Conservation (phyloP, 92 coral and sea anemone genomes). For the Phenganax stokvisi region DNA sequence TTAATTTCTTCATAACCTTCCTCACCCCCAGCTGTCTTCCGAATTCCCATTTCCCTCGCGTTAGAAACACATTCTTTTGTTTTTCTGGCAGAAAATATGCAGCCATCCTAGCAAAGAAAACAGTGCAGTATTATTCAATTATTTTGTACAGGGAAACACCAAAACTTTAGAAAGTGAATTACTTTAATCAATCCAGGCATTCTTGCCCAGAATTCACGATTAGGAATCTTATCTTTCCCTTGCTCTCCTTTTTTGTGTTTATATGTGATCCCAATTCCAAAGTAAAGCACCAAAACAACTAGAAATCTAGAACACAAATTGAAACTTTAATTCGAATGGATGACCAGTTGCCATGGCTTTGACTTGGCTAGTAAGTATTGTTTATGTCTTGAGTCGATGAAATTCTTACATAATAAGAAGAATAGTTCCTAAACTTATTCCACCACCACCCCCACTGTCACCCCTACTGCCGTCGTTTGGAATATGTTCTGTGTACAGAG, state of each 20-base stretch:
- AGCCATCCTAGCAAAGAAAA: conserved; percentile 24
- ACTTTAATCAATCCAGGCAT: conserved; percentile 30
- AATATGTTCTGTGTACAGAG: not conserved
- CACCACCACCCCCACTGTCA: conserved; percentile 16
- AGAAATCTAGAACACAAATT: conserved; percentile 15
- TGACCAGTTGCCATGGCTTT: not conserved
- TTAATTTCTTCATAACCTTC: conserved; percentile 26
- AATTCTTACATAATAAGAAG: conserved; percentile 27
- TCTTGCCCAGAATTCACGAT: conserved; percentile 27
- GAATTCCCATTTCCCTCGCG: not conserved
- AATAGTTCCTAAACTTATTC: conserved; percentile 27
- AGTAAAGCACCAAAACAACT: conserved; percentile 13
- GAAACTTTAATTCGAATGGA: not conserved
- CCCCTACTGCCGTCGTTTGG: not conserved
- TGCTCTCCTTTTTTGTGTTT: conserved; percentile 12
- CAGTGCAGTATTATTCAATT: not conserved
- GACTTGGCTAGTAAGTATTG: too few relatives aligned
- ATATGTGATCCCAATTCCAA: conserved; percentile 33
- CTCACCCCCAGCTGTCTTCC: not conserved
- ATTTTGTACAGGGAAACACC: not conserved
- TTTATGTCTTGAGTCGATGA: too few relatives aligned
- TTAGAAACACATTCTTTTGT: conserved; percentile 23
- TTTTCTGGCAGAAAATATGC: conserved; percentile 23
- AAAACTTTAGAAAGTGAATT: not conserved
- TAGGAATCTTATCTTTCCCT: conserved; percentile 36